Conservation (phyloP, 2,797 vertebrate genomes). For the Anomalospiza imberbis region DNA sequence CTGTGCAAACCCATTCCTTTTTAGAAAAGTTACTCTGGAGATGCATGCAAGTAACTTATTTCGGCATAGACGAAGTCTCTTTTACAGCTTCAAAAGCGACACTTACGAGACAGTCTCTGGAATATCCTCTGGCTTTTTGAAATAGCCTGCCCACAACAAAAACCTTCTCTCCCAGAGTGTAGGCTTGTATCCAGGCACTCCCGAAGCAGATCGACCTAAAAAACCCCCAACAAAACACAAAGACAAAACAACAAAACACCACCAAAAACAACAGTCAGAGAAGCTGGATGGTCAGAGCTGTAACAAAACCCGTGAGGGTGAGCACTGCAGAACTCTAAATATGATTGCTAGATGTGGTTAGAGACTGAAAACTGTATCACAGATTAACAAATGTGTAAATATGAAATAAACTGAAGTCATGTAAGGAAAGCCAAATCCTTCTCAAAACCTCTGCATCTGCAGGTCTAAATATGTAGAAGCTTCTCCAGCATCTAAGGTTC, state of each 20-base stretch:
- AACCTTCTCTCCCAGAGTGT: slow-evolving; percentile 82
- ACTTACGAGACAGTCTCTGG: slow-evolving; percentile 92
- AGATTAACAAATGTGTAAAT: not conserved
- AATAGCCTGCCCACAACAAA: slow-evolving; percentile 87
- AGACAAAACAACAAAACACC: not conserved
- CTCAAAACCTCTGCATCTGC: not conserved
- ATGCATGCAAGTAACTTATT: not conserved
- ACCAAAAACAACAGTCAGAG: not conserved
- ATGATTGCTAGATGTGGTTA: not conserved
- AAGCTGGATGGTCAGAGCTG: not conserved
- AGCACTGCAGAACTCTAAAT: not conserved
- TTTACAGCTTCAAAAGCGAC: not conserved
- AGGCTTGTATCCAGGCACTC: slow-evolving; percentile 81
- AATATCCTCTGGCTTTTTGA: slow-evolving; percentile 87
- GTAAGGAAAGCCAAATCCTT: not conserved
- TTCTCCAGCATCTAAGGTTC: not conserved
- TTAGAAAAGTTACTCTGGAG: not conserved
- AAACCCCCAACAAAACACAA: fast-evolving
- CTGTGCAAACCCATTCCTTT: not conserved
- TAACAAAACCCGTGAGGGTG: not conserved
- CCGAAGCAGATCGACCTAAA: slow-evolving; percentile 29
- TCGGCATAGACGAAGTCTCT: not conserved
- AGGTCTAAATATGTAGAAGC: not conserved
- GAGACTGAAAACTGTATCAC: not conserved
- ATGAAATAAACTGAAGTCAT: not conserved